Evolutionary conservation across 2,113 vertebrate species (phyloP).

Genomic region (Microtus pennsylvanicus): DNA sequence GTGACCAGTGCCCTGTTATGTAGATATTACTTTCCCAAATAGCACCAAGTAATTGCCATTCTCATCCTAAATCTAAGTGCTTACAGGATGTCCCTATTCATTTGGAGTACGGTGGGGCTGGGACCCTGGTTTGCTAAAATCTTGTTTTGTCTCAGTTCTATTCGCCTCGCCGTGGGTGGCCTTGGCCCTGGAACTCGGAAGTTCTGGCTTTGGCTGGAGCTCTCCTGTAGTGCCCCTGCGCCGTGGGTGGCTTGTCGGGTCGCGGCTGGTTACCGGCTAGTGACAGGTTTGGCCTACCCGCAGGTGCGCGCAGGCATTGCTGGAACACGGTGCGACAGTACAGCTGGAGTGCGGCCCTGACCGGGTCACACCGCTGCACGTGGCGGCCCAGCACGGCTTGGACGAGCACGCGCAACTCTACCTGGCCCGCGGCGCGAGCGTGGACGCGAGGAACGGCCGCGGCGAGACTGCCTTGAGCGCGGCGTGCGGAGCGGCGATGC

Average conservation of each 20-base stretch:
- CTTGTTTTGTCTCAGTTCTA: neutral
- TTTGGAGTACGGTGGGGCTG: fast-evolving
- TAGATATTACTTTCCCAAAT: neutral
- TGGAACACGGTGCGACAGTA: constrained; percentile 84
- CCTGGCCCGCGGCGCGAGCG: constrained; percentile 74
- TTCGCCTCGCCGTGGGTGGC: neutral
- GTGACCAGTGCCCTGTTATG: neutral
- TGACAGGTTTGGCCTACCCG: neutral
- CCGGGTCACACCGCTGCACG: constrained; percentile 85
- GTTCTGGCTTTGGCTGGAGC: neutral
- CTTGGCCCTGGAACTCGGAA: neutral
- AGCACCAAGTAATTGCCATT: too few relatives aligned
- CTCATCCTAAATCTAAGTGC: neutral
- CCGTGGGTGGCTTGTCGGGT: fast-evolving
- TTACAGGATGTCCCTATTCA: too few relatives aligned
- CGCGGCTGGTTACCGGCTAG: fast-evolving
- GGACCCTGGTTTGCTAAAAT: neutral
- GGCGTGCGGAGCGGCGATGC: fast-evolving
- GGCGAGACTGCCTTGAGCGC: constrained; percentile 84
- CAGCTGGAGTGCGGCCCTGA: constrained; percentile 71
- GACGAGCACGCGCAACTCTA: constrained; percentile 85
- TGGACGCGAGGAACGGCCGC: constrained; percentile 71
- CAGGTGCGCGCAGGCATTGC: constrained; percentile 88
- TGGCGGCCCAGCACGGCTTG: constrained; percentile 85
- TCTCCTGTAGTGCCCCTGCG: fast-evolving